A percentile compares a stretch with the other conserved stretches of the same genome.
Conservation (phyloP, 2,888 invertebrate species). For the Caenorhabditis imperialis region DNA sequence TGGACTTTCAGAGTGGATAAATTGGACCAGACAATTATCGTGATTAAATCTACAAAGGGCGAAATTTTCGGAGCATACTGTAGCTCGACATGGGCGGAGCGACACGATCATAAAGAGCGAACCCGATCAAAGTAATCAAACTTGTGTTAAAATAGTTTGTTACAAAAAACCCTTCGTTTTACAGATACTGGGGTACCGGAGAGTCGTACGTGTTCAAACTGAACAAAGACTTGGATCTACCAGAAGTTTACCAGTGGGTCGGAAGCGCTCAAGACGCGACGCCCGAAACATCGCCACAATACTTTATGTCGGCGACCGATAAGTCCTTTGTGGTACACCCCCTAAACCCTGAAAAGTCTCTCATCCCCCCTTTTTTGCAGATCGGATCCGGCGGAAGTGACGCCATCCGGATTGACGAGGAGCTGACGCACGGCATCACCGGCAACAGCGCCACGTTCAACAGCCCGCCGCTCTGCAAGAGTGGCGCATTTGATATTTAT, state of each 20-base stretch:
- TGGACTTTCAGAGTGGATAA: constrained; percentile 67
- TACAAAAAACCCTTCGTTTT: background rate
- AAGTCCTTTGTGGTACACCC: constrained; percentile 66
- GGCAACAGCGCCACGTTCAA: constrained; percentile 72
- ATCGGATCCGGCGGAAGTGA: constrained; percentile 76
- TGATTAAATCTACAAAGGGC: constrained; percentile 69
- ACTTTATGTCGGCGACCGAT: constrained; percentile 76
- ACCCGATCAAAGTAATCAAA: constrained; percentile 60
- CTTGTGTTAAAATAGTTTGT: background rate
- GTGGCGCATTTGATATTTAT: constrained; percentile 68
- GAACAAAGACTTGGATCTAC: constrained; percentile 64
- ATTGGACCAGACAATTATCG: constrained; percentile 72
- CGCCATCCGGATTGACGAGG: constrained; percentile 76
- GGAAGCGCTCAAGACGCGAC: constrained; percentile 64
- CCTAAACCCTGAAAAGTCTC: constrained; percentile 22
- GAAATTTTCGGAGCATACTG: constrained; percentile 76
- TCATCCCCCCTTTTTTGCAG: constrained; percentile 53
- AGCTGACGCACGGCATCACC: constrained; percentile 72
- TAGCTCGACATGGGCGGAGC: constrained; percentile 72
- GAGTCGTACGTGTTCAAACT: constrained; percentile 75
- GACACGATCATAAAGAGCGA: constrained; percentile 73
- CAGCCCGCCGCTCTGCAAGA: constrained; percentile 68
- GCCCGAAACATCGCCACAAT: constrained; percentile 70
- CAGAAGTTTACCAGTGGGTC: constrained; percentile 73
- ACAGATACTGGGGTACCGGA: constrained; percentile 70